Base-by-base conservation (phyloP, 2,888 invertebrate genomes). In the Noctua fimbriata region DNA sequence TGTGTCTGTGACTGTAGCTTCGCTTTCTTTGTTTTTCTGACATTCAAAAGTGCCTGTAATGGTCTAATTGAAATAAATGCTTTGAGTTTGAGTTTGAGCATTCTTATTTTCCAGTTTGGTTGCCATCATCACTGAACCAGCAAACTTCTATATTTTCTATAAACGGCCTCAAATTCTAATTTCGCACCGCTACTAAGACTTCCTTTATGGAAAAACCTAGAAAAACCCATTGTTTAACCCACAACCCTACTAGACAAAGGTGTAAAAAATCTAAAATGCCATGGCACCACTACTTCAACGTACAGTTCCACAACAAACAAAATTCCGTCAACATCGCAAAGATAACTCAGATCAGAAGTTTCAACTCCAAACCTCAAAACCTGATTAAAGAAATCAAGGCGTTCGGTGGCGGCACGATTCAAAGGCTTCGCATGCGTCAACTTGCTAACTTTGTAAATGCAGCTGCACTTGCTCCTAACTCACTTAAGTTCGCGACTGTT, bases 371-470 rank as follows among this genome's bases (percentile, higher is more conserved):
- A 73, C 67, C 67, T 80, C 60, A 69, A 79, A 76, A 85, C 80
- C 79, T 81, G 82, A 87, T 89, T 87, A 89, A 88, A 89, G 83
- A 89, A 89, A 86, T 86, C 88, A 88, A 89, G 81, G 63, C 79
- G 67, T 81, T 86, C 73, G 79, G 79, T 72, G 77, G 52, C 60
- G 73, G 28, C 73, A 80, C 75, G 82, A 87, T 82, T 87, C 88
- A 88, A 88, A 89, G 81, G 78, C 74, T 65, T 47, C 83, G 82
- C 85, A 81, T 85, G 79, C 83, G 79, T 78, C 82, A 85, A 87
- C 86, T 86, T 44, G 69, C 76, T 89, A 89, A 89, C 89, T 89
- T 88, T 82, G 87, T 88, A 85, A 89, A 89, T 86, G 87, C 84
- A 81, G 81, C 78, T 88, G 89, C 87, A 89, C 84, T 90, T 89